Evolutionary conservation across 2,888 invertebrate genomes (phyloP), one percentile per base, ranked within the genome.

Genomic region (Eristalis pertinax): DNA sequence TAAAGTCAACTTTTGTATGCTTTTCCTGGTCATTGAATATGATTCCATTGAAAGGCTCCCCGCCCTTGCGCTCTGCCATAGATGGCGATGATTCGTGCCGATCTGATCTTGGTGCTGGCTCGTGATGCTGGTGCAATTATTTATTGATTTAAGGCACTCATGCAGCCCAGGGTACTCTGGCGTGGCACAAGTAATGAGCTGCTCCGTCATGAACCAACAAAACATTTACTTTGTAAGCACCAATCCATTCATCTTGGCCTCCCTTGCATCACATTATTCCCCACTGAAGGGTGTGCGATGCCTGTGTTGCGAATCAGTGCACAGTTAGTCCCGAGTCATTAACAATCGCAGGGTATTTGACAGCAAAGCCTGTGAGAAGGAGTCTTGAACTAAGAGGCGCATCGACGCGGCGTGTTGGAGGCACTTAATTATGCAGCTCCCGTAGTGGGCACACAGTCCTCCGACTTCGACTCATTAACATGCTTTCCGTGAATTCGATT

Each of bases 131-230:
- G 8, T 68, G 75, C 70, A 72, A 81, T 76, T 85, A 85, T 81
- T 81, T 85, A 85, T 85, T 85, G 85, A 85, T 85, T 77, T 77
- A 77, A 69, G 73, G 29, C 56, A 85, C 77, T 85, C 85, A 77
- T 22, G 56, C 68, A 81, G 69, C 68, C 68, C 76, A 41, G 77
- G 73, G 69, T 68, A 77, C 81, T 85, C 73, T 64, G 56, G 81
- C 68, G 38, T 60, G n/a, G 35, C 60, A 35, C 35, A 77, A 74
- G 69, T 85, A 81, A 85, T 77, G 73, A 77, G 81, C 64, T 77
- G 22, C 81, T 81, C 64, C 76, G 35, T 73, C 72, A 65, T 76
- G 72, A 72, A 81, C 24, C 72, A 41, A 58, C 70, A 75, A 62
- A 75, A 76, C 85, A 85, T 85, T 81, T 85, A 72, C 84, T 74